Evolutionary conservation across 2,797 vertebrate species (phyloP), one percentile per base, ranked within the genome.

Genomic region (Scyliorhinus canicula): DNA sequence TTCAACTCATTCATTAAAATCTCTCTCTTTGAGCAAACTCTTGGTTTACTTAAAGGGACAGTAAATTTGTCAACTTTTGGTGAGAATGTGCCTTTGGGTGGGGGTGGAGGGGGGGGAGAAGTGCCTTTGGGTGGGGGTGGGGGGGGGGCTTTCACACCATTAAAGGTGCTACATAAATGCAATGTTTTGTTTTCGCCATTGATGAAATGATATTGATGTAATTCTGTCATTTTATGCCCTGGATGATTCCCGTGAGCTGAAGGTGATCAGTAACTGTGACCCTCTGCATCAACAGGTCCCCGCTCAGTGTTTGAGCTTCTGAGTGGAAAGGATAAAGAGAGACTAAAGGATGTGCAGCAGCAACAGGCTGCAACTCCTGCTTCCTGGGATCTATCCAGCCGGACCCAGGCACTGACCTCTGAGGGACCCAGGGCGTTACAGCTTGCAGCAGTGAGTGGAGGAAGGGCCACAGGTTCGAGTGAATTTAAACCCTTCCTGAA

Each of bases 231-330:
- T n/a, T 19, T 19, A 88, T 19, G 52, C 57, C 50, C 47, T 35
- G 63, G 9, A 11, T 67, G 40, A 24, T 47, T 44, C 26, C 63
- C 31, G 24, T 40, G 63, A 31, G 24, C 21, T 67, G 55, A 40
- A 60, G 16, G 5, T 60, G 14, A 3, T 12, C n/a, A 47, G 86
- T 88, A 21, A n/a, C 14, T 6, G n/a, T n/a, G 52, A 60, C 52
- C 1, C 55, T 50, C 44, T 74, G 44, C 65, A 1, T 26, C 40
- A 9, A 95, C 97, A 99, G 99, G 98, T 95, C 98, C 98, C 93
- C 96, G 97, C 95, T 99, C 99, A 50, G 97, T 99, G 95, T 96
- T 99, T 96, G 98, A 99, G 24, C 98, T 99, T 95, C 96, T 99
- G 77, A 97, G 96, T 79, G 97, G 97, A 35, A 98, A 98, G 95